Evolutionary conservation across 2,797 vertebrate species (phyloP).

Genomic region (Cyprinodon diabolis): DNA sequence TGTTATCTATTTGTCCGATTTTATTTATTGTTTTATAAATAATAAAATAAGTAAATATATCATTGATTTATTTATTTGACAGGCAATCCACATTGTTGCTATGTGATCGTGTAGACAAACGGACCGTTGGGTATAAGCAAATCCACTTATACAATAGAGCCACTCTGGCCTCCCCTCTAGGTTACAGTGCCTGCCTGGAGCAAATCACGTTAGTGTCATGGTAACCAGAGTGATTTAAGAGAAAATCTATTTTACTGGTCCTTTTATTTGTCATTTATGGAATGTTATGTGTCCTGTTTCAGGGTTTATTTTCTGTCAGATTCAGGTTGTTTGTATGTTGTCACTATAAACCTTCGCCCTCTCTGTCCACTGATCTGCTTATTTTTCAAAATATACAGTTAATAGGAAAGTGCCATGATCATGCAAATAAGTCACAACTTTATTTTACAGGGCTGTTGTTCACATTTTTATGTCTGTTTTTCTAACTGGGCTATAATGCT

Average conservation of each 20-base stretch:
- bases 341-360: constrained; percentile 35
- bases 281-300: constrained; percentile 62
- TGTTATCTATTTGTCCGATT: constrained; percentile 16
- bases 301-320: constrained; percentile 70
- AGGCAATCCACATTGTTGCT: constrained; percentile 50
- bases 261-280: constrained; percentile 78
- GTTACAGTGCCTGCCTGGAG: constrained; percentile 47
- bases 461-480: constrained; percentile 30
- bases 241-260: constrained; percentile 74
- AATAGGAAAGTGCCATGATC: constrained; percentile 21
- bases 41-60: constrained; percentile 31
- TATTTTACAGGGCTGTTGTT: constrained; percentile 5
- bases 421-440: constrained; percentile 32
- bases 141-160: constrained; percentile 28
- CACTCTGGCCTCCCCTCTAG: constrained; percentile 29
- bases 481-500: constrained; percentile 20
- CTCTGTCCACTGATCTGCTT: not conserved
- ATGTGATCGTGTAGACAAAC: constrained; percentile 40
- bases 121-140: constrained; percentile 16
- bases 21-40: constrained; percentile 38
- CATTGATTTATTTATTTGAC: constrained; percentile 19
- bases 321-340: constrained; percentile 43
- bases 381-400: not conserved
- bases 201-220: constrained; percentile 66
- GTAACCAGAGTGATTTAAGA: constrained; percentile 72